phyloP scores from a whole-genome alignment of 1,140 invertebrate genomes.

The Odontomachus brunneus region DNA sequence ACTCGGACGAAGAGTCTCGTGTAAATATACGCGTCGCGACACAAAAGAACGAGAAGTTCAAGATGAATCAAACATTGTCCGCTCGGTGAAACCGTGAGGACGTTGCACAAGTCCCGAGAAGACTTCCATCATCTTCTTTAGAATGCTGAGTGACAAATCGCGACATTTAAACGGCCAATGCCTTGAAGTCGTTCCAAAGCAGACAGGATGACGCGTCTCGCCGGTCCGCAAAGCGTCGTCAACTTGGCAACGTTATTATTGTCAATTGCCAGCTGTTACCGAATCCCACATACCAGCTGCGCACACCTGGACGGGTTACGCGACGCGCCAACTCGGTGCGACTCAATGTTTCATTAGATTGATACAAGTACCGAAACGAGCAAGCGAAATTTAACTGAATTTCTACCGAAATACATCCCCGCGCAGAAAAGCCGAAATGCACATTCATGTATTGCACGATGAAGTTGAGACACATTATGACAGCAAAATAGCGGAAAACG shows the following conservation, averaged over 20 bases:
- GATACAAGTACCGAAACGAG: neutral
- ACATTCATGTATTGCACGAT: too few relatives aligned
- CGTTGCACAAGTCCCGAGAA: conserved; percentile 35
- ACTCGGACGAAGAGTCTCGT: neutral
- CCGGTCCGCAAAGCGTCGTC: neutral
- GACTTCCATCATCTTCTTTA: conserved; percentile 20
- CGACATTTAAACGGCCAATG: conserved; percentile 50
- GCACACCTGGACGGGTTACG: conserved; percentile 23
- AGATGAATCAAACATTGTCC: neutral
- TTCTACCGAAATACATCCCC: too few relatives aligned
- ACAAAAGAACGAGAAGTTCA: neutral
- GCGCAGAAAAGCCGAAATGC: too few relatives aligned
- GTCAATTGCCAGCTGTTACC: conserved; percentile 57
- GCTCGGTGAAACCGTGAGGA: neutral
- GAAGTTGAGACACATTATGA: too few relatives aligned
- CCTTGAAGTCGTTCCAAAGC: conserved; percentile 60
- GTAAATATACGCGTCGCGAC: neutral
- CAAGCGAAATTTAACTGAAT: neutral
- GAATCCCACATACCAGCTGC: conserved; percentile 21
- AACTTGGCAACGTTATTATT: conserved; percentile 57
- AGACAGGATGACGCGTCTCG: conserved; percentile 56
- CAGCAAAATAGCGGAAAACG: too few relatives aligned
- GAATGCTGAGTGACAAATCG: conserved; percentile 28
- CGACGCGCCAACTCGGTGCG: neutral
- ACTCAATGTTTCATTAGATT: neutral